These are phyloP conservation scores for Neodiprion virginianus DNA, from an alignment of 1,140 invertebrate genomes.

Conservation along the genomic window DNA sequence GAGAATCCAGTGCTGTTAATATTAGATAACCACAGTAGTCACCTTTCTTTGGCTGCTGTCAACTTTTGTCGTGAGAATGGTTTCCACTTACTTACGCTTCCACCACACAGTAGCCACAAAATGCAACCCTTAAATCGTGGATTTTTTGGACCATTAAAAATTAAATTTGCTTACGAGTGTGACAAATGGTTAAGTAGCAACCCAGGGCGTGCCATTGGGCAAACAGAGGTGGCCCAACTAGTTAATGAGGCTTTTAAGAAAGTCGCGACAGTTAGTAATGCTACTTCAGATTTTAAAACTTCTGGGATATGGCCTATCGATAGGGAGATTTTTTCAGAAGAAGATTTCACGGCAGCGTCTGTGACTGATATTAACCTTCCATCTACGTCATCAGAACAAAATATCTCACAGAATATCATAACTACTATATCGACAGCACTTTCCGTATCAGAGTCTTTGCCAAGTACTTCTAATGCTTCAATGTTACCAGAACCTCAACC, in stretches of 20 bases:
- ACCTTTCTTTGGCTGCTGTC: conserved; percentile 21
- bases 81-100: conserved; percentile 26
- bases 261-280: conserved; percentile 41
- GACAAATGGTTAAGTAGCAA: conserved; percentile 41
- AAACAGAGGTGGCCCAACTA: conserved; percentile 42
- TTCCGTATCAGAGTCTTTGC: conserved; percentile 3
- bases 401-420: conserved; percentile 3
- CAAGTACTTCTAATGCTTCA: conserved; percentile 7
- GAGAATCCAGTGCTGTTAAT: conserved; percentile 36
- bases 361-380: conserved; percentile 21
- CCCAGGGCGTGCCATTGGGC: conserved; percentile 41
- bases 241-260: conserved; percentile 46
- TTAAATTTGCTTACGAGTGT: conserved; percentile 11
- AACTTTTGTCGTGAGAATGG: conserved; percentile 26
- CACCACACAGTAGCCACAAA: conserved; percentile 30
- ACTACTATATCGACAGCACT: not conserved
- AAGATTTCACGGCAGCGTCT: conserved; percentile 23
- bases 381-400: conserved; percentile 15
- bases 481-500: conserved; percentile 10
- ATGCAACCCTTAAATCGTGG: conserved; percentile 31
- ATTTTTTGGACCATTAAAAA: conserved; percentile 33
- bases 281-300: conserved; percentile 35
- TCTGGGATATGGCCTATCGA: conserved; percentile 42
- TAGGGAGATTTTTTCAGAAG: conserved; percentile 38
- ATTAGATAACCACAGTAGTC: conserved; percentile 40